phyloP scores from a whole-genome alignment of 2,797 vertebrate species.

The Myiotriccus ornatus region DNA sequence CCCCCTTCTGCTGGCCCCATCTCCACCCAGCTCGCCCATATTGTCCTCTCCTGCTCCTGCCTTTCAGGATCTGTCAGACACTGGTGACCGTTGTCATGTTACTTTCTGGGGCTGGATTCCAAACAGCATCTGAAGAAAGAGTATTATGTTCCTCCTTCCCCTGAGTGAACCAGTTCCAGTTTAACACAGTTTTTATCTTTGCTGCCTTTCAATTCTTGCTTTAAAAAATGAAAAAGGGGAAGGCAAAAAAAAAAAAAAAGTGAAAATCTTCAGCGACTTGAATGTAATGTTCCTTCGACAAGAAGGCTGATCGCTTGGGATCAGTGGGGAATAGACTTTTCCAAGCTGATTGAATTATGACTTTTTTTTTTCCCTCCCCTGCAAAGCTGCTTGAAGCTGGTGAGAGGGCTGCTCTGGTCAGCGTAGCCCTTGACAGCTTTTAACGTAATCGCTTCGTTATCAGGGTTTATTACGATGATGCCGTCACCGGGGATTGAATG shows the following conservation, averaged over 20 bases:
- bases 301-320: conserved; percentile 21
- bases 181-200: conserved; percentile 42
- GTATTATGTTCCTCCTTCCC: conserved; percentile 22
- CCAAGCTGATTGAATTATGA: conserved; percentile 56
- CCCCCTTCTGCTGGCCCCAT: background rate
- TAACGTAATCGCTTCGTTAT: conserved; percentile 9
- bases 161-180: conserved; percentile 17
- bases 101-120: background rate
- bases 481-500: background rate
- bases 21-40: background rate
- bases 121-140: background rate
- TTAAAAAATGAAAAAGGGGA: conserved; percentile 27
- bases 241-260: background rate
- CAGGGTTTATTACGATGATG: background rate
- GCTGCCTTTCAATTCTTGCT: conserved; percentile 43
- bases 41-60: background rate
- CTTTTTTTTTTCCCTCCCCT: background rate
- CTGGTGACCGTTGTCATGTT: background rate
- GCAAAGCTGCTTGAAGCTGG: conserved; percentile 58
- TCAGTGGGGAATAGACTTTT: conserved; percentile 40
- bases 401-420: conserved; percentile 47
- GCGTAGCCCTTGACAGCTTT: conserved; percentile 10
- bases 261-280: background rate
- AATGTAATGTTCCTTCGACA: conserved; percentile 29
- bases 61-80: background rate